Base-by-base conservation (phyloP, 2,888 invertebrate species). In the Xestia ashworthii region DNA sequence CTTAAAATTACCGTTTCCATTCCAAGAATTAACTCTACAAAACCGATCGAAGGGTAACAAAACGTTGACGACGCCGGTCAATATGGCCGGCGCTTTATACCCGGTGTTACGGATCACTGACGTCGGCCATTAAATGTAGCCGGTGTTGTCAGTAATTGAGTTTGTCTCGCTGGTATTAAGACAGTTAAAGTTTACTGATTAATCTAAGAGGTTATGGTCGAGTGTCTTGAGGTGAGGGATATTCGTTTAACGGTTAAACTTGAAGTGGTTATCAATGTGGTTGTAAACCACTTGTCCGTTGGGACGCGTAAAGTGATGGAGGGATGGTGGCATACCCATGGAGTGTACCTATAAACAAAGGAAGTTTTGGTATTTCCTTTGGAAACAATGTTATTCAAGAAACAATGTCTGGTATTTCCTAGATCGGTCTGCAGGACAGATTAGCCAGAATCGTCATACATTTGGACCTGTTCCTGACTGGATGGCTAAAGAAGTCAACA, bases 141-240 rank as follows among this genome's bases (percentile, higher is more conserved):
- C 60, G 72, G 69, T 81, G 69, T 81, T 71, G 67, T 53, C 55
- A 65, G 65, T 87, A 87, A 86, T 88, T 85, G 74, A 71, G 75
- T 80, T 80, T 65, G 71, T 74, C 83, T 76, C 83, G n/a, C 25
- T 68, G 80, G 83, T 68, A 76, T 82, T 69, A 82, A 74, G 73
- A 73, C 82, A 46, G 62, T 86, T 79, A 68, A 84, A 83, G 86
- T 86, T 84, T 79, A 75, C 80, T 79, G 80, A 84, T 84, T 86
- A 84, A 86, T 83, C 83, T 79, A 19, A 55, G 53, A 64, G 53
- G 58, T 82, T 71, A 81, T 78, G 25, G 78, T 19, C 70, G 14
- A 64, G 44, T 44, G 58, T 76, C 69, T 76, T 67, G 46, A 67
- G 60, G 65, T 65, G 58, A 50, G 12, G 46, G 41, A 25, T 71